Evolutionary conservation across 2,888 invertebrate species (phyloP).

Genomic region (Crepidodera aurea): DNA sequence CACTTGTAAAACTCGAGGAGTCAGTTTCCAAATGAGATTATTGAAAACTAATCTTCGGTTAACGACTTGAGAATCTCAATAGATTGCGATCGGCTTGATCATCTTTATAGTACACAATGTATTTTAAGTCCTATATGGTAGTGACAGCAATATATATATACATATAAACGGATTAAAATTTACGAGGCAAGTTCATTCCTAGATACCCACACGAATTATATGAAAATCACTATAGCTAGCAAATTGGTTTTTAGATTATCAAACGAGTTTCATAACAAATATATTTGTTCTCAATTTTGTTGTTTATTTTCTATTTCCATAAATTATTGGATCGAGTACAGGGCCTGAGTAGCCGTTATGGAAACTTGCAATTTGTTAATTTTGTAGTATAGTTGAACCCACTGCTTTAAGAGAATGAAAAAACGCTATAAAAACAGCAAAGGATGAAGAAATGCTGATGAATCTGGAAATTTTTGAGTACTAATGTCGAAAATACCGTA

Average conservation of each 20-base stretch:
- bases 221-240: slow-evolving; percentile 25
- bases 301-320: slow-evolving; percentile 30
- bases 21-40: not conserved
- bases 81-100: not conserved
- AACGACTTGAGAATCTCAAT: not conserved
- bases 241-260: slow-evolving; percentile 29
- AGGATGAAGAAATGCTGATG: too few relatives aligned
- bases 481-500: too few relatives aligned
- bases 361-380: not conserved
- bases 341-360: not conserved
- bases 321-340: slow-evolving; percentile 18
- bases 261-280: slow-evolving; percentile 21
- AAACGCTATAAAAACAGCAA: too few relatives aligned
- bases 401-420: too few relatives aligned
- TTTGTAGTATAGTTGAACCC: too few relatives aligned
- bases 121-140: slow-evolving; percentile 15
- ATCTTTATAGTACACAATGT: not conserved
- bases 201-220: slow-evolving; percentile 11
- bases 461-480: too few relatives aligned
- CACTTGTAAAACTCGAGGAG: not conserved
- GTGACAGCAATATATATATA: slow-evolving; percentile 17
- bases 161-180: slow-evolving; percentile 28
- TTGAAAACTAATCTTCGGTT: not conserved
- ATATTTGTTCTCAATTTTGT: slow-evolving; percentile 29
- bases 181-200: slow-evolving; percentile 17